Percentiles rank a stretch among this genome's conserved stretches.
These are phyloP conservation scores for Agapetus fuscipes DNA, from an alignment of 2,888 invertebrate genomes.

Conservation along the genomic window DNA sequence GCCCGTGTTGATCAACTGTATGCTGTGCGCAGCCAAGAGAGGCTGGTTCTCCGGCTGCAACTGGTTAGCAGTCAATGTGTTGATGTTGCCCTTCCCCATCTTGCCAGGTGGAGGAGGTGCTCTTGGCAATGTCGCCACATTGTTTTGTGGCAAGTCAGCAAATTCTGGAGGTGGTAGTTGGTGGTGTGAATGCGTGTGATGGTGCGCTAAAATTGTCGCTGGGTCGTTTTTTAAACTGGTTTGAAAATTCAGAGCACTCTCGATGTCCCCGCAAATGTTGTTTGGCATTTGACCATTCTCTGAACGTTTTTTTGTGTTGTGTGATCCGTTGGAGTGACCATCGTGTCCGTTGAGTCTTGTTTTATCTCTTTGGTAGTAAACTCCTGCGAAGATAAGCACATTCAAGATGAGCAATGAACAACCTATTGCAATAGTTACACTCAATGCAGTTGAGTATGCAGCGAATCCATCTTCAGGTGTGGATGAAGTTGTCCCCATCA, in stretches of 20 bases:
- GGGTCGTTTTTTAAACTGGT: conserved; percentile 57
- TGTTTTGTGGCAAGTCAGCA: conserved; percentile 67
- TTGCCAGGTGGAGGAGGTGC: conserved; percentile 72
- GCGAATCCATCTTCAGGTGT: conserved; percentile 82
- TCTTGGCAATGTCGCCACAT: conserved; percentile 54
- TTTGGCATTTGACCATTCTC: conserved; percentile 85
- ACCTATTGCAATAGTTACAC: conserved; percentile 90
- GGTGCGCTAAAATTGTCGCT: conserved; percentile 63
- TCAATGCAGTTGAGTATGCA: conserved; percentile 82
- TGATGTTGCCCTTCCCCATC: conserved; percentile 50
- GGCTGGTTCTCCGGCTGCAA: conserved; percentile 57
- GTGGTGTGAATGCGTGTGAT: conserved; percentile 66
- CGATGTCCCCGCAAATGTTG: conserved; percentile 78
- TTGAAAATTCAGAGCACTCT: conserved; percentile 44
- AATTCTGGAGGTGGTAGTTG: conserved; percentile 78
- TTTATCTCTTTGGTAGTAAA: conserved; percentile 87
- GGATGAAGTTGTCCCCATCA: conserved; percentile 40
- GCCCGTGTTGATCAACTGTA: conserved; percentile 68
- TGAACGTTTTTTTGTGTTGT: conserved; percentile 55
- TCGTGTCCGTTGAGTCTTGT: conserved; percentile 58
- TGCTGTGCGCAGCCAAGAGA: conserved; percentile 62
- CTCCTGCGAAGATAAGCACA: conserved; percentile 87
- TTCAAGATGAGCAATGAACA: conserved; percentile 86
- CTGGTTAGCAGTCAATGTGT: conserved; percentile 48
- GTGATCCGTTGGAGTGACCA: conserved; percentile 41